Base-by-base conservation (phyloP, 2,797 vertebrate genomes). In the Lemur catta region DNA sequence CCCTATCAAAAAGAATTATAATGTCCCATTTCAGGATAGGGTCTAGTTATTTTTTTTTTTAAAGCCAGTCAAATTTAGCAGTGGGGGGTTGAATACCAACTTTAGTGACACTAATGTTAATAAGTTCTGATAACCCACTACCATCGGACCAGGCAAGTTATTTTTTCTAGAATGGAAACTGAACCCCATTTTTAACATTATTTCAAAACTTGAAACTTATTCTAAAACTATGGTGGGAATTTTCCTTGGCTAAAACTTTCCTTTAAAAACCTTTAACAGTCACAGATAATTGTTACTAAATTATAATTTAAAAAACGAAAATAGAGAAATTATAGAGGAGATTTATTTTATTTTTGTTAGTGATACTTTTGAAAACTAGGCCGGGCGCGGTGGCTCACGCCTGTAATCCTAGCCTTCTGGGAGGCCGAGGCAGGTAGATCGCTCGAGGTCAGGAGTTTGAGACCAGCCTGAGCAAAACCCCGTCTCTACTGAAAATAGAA, bases 171-270 rank as follows among this genome's bases (percentile, higher is more conserved):
- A 67, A 57, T 84, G 17, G 48, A 94, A 91, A 93, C 46, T 80
- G 30, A 87, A 26, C 22, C 10, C 20, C 20, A 69, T n/a, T 76
- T 88, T 93, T 75, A 67, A 81, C 30, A 55, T 94, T 30, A 46
- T 91, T 91, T 96, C 8, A 89, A 84, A 84, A 72, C n/a, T 46
- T 72, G 41, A 76, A 22, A 81, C 22, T 55, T 91, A 61, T 94
- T 92, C 84, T 91, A 7, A 43, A 95, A 30, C 20, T 79, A 5
- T 80, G 11, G 33, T 14, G 43, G 43, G 28, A 50, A 59, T 86
- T 92, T 84, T 85, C 82, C 48, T 61, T 59, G 52, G 55, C 35
- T 94, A 93, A 82, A 75, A 61, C 20, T 75, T 89, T 24, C 92
- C 80, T 88, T 67, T 92, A 88, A 94, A 84, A 84, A 24, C 18